Base-by-base conservation (phyloP, 2,113 vertebrate genomes). In the Girardinichthys multiradiatus region DNA sequence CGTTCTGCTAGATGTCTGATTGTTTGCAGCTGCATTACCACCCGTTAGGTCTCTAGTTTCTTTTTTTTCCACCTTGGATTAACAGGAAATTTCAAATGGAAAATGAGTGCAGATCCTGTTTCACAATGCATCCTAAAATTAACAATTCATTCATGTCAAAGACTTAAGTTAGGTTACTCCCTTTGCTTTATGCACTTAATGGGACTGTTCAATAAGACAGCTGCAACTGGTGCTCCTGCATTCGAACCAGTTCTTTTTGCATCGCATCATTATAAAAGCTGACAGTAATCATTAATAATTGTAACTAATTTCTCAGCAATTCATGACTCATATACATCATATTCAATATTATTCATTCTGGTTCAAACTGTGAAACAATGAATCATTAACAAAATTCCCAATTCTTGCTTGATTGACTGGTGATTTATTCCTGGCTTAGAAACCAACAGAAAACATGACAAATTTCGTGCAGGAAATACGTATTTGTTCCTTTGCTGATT, bases 201-300 rank as follows among this genome's bases (percentile, higher is more conserved):
- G 3, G 67, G 63, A 48, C 27, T 62, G 62, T 33, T 68, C 19
- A 68, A 69, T 26, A 29, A 68, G 57, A 79, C 75, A 77, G 81
- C 81, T 61, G 64, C 57, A 17, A 45, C 15, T 13, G 3, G 27
- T 24, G 30, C 17, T 37, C 19, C 3, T 14, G 39, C 39, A 14
- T 62, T 71, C 28, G 30, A 66, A 64, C 4, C 72, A 9, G 9
- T 27, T 19, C 42, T 68, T 39, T 60, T 6, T 30, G 63, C 21
- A 11, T 61, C 3, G 39, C 37, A 62, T 30, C 37, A 64, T 48
- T 81, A 73, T 60, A 39, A 57, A 84, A 79, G 2, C 70, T 72
- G 39, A 42, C 27, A 45, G 48, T 68, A 71, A 74, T 77, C 57
- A 45, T 24, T 33, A 3, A 26, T 63, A 75, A 72, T 48, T 76